These are phyloP conservation scores for Mystacides longicornis DNA, from an alignment of 2,888 invertebrate species.

Conservation along the genomic window DNA sequence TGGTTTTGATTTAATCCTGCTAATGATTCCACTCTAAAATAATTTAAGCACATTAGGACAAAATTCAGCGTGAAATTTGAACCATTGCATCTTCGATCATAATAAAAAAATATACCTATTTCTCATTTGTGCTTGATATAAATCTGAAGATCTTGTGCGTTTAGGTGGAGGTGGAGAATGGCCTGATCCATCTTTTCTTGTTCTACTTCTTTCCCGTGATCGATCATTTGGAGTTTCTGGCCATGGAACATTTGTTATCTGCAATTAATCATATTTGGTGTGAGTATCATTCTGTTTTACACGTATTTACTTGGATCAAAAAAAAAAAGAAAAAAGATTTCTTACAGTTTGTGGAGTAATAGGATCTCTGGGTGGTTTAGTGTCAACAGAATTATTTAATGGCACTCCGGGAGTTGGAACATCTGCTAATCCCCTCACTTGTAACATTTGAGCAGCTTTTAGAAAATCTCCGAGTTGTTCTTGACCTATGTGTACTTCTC, in stretches of 20 bases:
- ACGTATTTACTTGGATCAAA: no score
- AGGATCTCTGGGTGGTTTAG: slow-evolving; percentile 67
- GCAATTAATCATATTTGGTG: slow-evolving; percentile 23
- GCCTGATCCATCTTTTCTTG: slow-evolving; percentile 41
- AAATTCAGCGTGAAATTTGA: no score
- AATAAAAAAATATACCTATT: no score
- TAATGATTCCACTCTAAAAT: slow-evolving; percentile 23
- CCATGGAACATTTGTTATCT: slow-evolving; percentile 58
- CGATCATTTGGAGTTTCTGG: slow-evolving; percentile 35
- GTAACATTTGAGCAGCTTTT: slow-evolving; percentile 79
- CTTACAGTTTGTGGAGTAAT: slow-evolving; percentile 41
- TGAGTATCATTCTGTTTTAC: no score
- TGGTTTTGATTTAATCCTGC: slow-evolving; percentile 22
- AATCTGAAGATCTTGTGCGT: slow-evolving; percentile 61
- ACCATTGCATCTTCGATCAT: no score
- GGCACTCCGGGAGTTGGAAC: slow-evolving; percentile 52
- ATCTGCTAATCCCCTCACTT: slow-evolving; percentile 80
- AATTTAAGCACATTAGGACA: no score
- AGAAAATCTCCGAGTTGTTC: slow-evolving; percentile 80
- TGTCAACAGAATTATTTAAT: slow-evolving; percentile 46
- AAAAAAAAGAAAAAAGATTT: no score
- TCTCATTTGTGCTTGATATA: slow-evolving; percentile 56
- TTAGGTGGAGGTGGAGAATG: slow-evolving; percentile 58
- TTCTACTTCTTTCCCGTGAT: slow-evolving; percentile 46
- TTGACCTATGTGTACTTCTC: slow-evolving; percentile 84